Evolutionary conservation across 2,113 vertebrate species (phyloP).

Genomic region (Ophiodon elongatus): DNA sequence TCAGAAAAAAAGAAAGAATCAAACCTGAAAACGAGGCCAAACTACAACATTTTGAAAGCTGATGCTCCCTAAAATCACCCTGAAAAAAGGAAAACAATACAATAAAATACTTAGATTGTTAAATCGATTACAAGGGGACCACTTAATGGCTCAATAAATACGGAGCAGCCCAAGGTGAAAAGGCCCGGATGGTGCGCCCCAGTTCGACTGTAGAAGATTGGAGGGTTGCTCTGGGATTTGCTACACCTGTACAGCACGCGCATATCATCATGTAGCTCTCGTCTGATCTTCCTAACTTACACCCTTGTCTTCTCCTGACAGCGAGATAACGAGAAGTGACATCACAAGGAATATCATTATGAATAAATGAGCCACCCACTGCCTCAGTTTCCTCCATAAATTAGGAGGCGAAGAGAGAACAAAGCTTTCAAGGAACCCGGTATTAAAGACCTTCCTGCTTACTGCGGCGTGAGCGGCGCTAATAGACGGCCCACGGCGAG

Average conservation of each 20-base stretch:
- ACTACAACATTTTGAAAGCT: background rate
- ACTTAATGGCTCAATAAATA: background rate
- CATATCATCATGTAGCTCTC: constrained; percentile 45
- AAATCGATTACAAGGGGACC: background rate
- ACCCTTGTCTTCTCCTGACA: constrained; percentile 28
- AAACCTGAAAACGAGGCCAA: background rate
- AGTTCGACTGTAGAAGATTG: constrained; percentile 5
- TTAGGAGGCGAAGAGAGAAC: constrained; percentile 66
- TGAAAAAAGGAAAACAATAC: background rate
- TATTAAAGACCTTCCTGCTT: constrained; percentile 46
- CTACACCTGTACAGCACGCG: constrained; percentile 37
- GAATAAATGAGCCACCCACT: constrained; percentile 69
- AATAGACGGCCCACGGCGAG: constrained; percentile 42
- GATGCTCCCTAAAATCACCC: background rate
- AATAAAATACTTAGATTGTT: background rate
- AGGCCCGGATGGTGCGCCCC: background rate
- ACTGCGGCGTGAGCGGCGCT: constrained; percentile 33
- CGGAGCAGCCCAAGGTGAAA: background rate
- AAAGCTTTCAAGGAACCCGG: constrained; percentile 64
- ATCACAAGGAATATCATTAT: constrained; percentile 77
- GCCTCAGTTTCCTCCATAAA: constrained; percentile 66
- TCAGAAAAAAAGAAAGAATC: background rate
- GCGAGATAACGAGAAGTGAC: constrained; percentile 69
- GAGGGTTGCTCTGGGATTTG: background rate
- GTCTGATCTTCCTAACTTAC: constrained; percentile 45